A percentile compares a stretch with the other conserved stretches of the same genome.
phyloP scores from a whole-genome alignment of 2,797 vertebrate genomes.

The Pampus argenteus region DNA sequence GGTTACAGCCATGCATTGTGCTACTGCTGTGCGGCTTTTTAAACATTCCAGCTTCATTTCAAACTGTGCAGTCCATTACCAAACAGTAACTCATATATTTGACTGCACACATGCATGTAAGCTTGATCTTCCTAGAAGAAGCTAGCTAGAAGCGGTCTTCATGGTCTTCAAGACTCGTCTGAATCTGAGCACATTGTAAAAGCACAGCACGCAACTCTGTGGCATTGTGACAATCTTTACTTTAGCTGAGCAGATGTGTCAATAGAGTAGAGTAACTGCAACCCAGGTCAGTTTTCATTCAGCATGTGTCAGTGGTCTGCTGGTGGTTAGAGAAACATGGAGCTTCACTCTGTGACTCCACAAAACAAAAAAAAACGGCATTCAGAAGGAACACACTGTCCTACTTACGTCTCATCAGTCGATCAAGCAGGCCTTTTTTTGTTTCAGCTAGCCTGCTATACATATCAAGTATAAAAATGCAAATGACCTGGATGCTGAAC shows the following conservation, averaged over 20 bases:
- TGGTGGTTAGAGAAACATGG: conserved; percentile 81
- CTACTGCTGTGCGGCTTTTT: conserved; percentile 70
- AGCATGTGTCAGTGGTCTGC: conserved; percentile 83
- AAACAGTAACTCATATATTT: conserved; percentile 48
- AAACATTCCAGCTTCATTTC: conserved; percentile 73
- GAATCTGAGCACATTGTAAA: conserved; percentile 59
- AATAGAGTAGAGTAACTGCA: conserved; percentile 50
- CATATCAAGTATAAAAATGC: conserved; percentile 62
- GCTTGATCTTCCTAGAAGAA: conserved; percentile 61
- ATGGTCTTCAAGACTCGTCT: conserved; percentile 43
- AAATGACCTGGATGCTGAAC: conserved; percentile 76
- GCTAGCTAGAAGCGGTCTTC: conserved; percentile 63
- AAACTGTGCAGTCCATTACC: conserved; percentile 57
- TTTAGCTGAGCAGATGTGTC: conserved; percentile 57
- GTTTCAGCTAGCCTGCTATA: conserved; percentile 37
- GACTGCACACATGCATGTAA: conserved; percentile 70
- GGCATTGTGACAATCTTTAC: conserved; percentile 61
- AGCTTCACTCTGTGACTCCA: conserved; percentile 49
- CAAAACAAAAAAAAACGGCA: conserved; percentile 54
- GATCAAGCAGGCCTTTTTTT: conserved; percentile 42
- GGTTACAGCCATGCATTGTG: conserved; percentile 75
- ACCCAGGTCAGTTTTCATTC: conserved; percentile 77
- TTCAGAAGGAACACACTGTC: conserved; percentile 44
- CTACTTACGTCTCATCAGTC: conserved; percentile 25
- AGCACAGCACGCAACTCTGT: conserved; percentile 61